Evolutionary conservation across 2,797 vertebrate genomes (phyloP).

Genomic region (Amazona finschi): DNA sequence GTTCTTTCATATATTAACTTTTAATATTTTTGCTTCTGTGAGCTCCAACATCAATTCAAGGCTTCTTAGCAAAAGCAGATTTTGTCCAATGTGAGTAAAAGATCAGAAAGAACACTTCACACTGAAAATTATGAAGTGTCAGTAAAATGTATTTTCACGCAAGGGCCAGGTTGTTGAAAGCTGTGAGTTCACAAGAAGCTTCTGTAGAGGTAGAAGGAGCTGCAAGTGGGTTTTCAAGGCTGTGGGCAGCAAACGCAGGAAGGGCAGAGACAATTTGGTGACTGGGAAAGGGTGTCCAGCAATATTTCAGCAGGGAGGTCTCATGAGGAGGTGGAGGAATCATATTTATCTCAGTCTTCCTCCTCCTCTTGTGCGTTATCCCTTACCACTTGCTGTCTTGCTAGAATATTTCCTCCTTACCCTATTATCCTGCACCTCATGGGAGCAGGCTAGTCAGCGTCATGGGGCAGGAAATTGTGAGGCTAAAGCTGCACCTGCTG

Average conservation of each 20-base stretch:
- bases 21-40: constrained; percentile 24
- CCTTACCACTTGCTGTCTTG: neutral
- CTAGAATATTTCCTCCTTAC: neutral
- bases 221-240: neutral
- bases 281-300: neutral
- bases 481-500: neutral
- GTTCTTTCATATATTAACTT: constrained; percentile 33
- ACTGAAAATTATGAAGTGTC: neutral
- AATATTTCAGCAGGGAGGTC: neutral
- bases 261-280: neutral
- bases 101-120: neutral
- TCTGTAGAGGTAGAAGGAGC: neutral
- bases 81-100: neutral
- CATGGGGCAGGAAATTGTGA: neutral
- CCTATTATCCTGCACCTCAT: neutral
- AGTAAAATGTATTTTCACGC: constrained; percentile 14
- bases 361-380: neutral
- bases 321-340: neutral
- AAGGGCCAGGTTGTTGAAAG: neutral
- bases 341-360: neutral
- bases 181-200: neutral
- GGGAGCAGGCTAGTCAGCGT: neutral
- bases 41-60: constrained; percentile 27
- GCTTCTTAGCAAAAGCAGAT: constrained; percentile 3
- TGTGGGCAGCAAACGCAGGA: neutral